A percentile compares a stretch with the other conserved stretches of the same genome.
Evolutionary conservation across 2,888 invertebrate genomes (phyloP).

Genomic region (Pyrgus malvae): DNA sequence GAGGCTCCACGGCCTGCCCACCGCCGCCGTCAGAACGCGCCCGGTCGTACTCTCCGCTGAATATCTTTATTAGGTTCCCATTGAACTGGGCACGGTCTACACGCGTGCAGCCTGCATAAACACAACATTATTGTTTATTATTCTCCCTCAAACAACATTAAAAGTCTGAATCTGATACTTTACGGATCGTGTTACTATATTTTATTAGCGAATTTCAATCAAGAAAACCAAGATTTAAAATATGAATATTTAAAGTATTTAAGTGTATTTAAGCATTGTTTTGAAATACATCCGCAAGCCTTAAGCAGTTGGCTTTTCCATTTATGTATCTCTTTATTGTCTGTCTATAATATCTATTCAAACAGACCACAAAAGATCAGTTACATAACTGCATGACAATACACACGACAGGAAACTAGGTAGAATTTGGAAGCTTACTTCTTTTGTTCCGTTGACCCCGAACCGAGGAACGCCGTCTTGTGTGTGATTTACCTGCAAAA

Average conservation of each 20-base stretch:
- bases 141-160: background rate
- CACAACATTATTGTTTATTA: background rate
- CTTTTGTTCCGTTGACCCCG: conserved; percentile 78
- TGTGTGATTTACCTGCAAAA: conserved; percentile 80
- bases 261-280: background rate
- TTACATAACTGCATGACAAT: conserved; percentile 11
- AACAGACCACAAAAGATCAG: conserved; percentile 20
- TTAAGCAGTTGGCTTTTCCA: too few relatives aligned
- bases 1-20: conserved; percentile 63
- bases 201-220: background rate
- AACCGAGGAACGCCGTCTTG: conserved; percentile 82
- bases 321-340: too few relatives aligned
- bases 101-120: conserved; percentile 84
- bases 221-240: background rate
- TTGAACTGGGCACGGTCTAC: conserved; percentile 91
- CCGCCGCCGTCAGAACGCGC: conserved; percentile 52
- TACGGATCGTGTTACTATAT: background rate
- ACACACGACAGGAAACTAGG: conserved; percentile 17
- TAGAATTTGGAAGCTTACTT: conserved; percentile 53
- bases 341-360: conserved; percentile 16
- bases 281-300: background rate
- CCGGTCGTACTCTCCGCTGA: conserved; percentile 88
- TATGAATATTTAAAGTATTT: background rate
- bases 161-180: background rate
- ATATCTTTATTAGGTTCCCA: conserved; percentile 91